phyloP scores from a whole-genome alignment of 2,113 vertebrate genomes.

The Chloebia gouldiae region DNA sequence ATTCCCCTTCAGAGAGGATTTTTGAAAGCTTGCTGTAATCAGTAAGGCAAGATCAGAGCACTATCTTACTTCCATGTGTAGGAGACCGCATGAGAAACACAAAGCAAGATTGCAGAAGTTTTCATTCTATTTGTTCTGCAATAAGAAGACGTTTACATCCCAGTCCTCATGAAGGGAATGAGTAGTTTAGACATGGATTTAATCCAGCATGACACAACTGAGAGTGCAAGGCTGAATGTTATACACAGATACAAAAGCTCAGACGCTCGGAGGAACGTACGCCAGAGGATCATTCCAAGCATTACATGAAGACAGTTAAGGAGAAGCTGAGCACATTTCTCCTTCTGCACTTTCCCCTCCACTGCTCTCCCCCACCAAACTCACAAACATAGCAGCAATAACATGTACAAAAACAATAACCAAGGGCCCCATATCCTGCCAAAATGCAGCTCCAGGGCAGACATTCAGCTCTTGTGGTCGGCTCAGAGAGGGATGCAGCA shows the following conservation, averaged over 20 bases:
- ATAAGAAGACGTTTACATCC: background rate
- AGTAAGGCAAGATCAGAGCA: background rate
- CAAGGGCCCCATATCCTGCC: background rate
- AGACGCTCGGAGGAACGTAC: rapidly evolving
- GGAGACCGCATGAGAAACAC: background rate
- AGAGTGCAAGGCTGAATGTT: background rate
- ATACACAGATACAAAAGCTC: background rate
- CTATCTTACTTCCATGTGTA: background rate
- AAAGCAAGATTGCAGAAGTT: background rate
- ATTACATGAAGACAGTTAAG: background rate
- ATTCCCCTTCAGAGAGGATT: background rate
- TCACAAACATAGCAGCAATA: background rate
- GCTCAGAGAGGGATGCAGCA: rapidly evolving
- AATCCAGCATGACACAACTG: background rate
- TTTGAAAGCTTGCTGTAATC: background rate
- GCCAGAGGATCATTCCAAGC: background rate
- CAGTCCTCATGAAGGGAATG: background rate
- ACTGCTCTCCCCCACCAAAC: background rate
- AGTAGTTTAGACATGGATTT: background rate
- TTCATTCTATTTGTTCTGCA: background rate
- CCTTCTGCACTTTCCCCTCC: background rate
- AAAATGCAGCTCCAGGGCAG: background rate
- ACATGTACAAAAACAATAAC: background rate
- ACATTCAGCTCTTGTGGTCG: background rate
- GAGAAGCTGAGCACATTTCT: background rate